Percentiles rank a stretch among this genome's conserved stretches.
Evolutionary conservation across 2,797 vertebrate species (phyloP).

Genomic region (Xiphophorus birchmanni): DNA sequence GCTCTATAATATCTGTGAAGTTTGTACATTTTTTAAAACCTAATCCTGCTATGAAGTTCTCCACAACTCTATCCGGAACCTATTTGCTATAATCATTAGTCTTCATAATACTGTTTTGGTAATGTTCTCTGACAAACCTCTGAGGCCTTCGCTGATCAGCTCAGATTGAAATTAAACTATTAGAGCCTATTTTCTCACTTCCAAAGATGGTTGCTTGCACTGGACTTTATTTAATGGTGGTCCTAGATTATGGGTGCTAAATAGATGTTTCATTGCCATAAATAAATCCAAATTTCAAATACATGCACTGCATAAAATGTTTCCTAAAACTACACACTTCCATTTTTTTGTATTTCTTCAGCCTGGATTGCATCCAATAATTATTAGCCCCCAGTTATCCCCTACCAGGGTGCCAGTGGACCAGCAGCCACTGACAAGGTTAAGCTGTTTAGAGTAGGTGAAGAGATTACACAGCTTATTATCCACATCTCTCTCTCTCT

Average conservation of each 20-base stretch:
- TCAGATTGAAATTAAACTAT: not conserved
- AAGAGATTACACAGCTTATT: slow-evolving; percentile 83
- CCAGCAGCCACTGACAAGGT: slow-evolving; percentile 79
- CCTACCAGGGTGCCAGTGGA: slow-evolving; percentile 60
- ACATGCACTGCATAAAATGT: not conserved
- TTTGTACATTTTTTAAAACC: not conserved
- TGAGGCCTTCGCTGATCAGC: not conserved
- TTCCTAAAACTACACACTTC: not conserved
- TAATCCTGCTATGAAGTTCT: not conserved
- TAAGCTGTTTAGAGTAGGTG: slow-evolving; percentile 87
- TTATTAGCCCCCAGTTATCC: slow-evolving; percentile 66
- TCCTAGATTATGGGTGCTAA: not conserved
- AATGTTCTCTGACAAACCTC: not conserved
- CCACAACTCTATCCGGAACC: not conserved
- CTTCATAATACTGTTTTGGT: not conserved
- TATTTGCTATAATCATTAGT: not conserved
- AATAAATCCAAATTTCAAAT: not conserved
- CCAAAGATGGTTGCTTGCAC: not conserved
- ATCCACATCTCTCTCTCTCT: slow-evolving; percentile 82
- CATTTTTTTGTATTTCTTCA: not conserved
- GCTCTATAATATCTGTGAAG: not conserved
- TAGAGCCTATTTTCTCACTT: not conserved
- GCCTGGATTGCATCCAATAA: slow-evolving; percentile 29
- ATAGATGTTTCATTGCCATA: not conserved
- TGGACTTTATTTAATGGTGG: not conserved